These are phyloP conservation scores for Alviniconcha marisindica DNA, from an alignment of 1,140 invertebrate species.

Conservation along the genomic window DNA sequence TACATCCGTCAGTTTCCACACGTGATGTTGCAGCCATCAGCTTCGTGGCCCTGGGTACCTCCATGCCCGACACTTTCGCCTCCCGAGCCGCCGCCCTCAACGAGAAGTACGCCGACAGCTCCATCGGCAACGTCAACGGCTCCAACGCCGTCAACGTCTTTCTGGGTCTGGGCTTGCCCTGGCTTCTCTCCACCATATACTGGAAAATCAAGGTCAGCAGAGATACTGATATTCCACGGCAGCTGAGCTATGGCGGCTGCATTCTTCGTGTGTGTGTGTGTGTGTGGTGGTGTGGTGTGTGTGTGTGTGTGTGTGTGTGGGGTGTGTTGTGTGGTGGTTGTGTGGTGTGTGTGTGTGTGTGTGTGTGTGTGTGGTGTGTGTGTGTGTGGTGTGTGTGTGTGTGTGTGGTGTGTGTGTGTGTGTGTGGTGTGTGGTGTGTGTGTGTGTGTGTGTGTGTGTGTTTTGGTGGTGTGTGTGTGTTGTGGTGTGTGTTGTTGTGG, in stretches of 20 bases:
- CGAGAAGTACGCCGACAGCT: conserved; percentile 78
- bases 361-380: too few relatives aligned
- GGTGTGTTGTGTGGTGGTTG: not conserved
- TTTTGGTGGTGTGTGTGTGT: too few relatives aligned
- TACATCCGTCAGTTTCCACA: too few relatives aligned
- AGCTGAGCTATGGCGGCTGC: not conserved
- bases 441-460: too few relatives aligned
- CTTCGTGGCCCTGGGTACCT: conserved; percentile 85
- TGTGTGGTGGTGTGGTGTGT: not conserved
- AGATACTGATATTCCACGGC: not conserved
- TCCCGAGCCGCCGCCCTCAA: conserved; percentile 74
- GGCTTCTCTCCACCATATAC: conserved; percentile 81
- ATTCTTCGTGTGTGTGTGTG: too few relatives aligned
- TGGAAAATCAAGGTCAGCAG: conserved; percentile 77
- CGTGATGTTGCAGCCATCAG: conserved; percentile 35
- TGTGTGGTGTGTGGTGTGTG: too few relatives aligned
- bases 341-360: too few relatives aligned
- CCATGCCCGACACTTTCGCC: conserved; percentile 83
- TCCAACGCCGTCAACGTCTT: conserved; percentile 82
- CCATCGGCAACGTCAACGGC: conserved; percentile 79
- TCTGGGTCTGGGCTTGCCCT: conserved; percentile 82
- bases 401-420: too few relatives aligned
- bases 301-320: not conserved
- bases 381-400: too few relatives aligned
- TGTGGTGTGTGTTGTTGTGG: too few relatives aligned